Conservation (phyloP, 2,888 invertebrate genomes). For the Erebia palarica region DNA sequence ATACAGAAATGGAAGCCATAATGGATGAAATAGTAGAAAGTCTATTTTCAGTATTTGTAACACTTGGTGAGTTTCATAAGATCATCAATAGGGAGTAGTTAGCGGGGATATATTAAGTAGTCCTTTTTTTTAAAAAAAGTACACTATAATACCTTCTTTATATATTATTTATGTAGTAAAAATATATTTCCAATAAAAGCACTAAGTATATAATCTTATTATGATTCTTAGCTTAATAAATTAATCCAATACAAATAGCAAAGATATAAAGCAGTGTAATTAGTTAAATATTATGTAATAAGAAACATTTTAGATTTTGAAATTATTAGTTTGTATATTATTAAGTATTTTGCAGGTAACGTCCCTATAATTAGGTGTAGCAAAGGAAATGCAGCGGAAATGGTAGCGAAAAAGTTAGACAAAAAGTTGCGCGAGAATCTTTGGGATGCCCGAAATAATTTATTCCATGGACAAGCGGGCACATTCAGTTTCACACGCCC, state of each 20-base stretch:
- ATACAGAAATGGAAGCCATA: constrained; percentile 96
- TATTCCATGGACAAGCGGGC: constrained; percentile 92
- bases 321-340: not conserved
- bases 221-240: no score
- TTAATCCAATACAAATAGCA: no score
- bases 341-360: constrained; percentile 77
- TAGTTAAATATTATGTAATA: no score
- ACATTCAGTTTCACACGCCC: constrained; percentile 95
- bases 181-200: no score
- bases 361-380: constrained; percentile 96
- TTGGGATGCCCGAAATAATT: constrained; percentile 97
- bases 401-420: constrained; percentile 98
- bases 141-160: no score
- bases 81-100: no score
- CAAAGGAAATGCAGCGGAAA: constrained; percentile 98
- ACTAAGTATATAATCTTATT: no score
- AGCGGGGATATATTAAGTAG: no score
- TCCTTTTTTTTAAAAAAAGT: no score
- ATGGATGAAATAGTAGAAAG: constrained; percentile 98
- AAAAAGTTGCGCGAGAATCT: constrained; percentile 98
- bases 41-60: constrained; percentile 98
- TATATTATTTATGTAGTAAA: no score
- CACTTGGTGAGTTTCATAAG: constrained; percentile 86
- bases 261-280: no score
- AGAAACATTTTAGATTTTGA: not conserved